These are phyloP conservation scores for Diabrotica virgifera DNA, from an alignment of 1,140 invertebrate genomes.

Conservation along the genomic window DNA sequence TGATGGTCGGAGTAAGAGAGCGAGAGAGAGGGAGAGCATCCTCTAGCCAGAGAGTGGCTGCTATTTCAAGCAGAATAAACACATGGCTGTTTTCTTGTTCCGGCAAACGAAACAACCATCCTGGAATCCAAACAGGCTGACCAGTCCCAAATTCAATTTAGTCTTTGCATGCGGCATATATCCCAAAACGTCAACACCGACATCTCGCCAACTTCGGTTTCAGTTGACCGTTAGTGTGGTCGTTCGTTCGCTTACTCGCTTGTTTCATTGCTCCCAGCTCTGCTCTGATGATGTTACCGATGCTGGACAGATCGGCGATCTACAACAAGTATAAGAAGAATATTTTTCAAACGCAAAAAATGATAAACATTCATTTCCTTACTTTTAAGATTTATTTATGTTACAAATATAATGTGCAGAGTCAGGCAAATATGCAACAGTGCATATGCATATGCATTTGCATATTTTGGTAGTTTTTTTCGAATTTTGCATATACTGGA, in stretches of 20 bases:
- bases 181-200: slow-evolving; percentile 47
- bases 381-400: too few species aligned
- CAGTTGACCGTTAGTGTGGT: slow-evolving; percentile 22
- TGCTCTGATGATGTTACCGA: neutral
- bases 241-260: neutral
- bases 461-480: too few species aligned
- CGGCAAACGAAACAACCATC: slow-evolving; percentile 57
- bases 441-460: too few species aligned
- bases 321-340: too few species aligned
- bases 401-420: too few species aligned
- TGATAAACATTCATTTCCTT: too few species aligned
- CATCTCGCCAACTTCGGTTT: slow-evolving; percentile 22
- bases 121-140: slow-evolving; percentile 55
- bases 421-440: too few species aligned
- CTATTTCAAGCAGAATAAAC: slow-evolving; percentile 58
- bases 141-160: slow-evolving; percentile 56
- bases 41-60: slow-evolving; percentile 47
- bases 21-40: slow-evolving; percentile 27
- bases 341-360: too few species aligned
- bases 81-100: slow-evolving; percentile 58
- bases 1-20: neutral
- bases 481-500: too few species aligned
- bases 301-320: neutral
- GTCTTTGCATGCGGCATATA: slow-evolving; percentile 50
- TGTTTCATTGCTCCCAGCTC: neutral